Conservation (phyloP, 2,113 vertebrate species). For the Puntigrus tetrazona region DNA sequence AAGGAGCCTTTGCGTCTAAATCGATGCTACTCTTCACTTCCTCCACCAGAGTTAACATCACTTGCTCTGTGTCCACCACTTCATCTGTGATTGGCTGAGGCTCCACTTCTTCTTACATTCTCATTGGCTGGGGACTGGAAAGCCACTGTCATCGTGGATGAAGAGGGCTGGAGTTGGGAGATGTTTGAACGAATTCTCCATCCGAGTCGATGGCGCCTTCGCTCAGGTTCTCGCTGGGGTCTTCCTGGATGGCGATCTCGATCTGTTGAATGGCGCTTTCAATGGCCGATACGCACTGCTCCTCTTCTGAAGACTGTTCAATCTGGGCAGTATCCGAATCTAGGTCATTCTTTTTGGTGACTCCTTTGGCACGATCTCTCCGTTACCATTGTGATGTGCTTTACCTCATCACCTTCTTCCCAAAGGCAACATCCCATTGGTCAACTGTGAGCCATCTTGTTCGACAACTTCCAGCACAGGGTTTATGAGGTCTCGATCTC, state of each 20-base stretch:
- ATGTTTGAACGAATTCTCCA: slow-evolving; percentile 12
- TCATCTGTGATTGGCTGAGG: slow-evolving; percentile 48
- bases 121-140: slow-evolving; percentile 62
- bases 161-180: slow-evolving; percentile 47
- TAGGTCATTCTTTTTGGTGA: neutral
- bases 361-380: slow-evolving; percentile 46
- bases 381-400: slow-evolving; percentile 51
- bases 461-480: slow-evolving; percentile 65
- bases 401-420: slow-evolving; percentile 61
- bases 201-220: slow-evolving; percentile 49
- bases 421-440: slow-evolving; percentile 61
- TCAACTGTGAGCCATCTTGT: neutral
- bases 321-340: neutral
- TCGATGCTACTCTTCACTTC: slow-evolving; percentile 51
- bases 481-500: slow-evolving; percentile 77
- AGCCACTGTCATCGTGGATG: slow-evolving; percentile 57
- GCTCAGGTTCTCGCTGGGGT: slow-evolving; percentile 26
- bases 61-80: slow-evolving; percentile 52
- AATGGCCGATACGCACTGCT: slow-evolving; percentile 47
- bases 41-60: slow-evolving; percentile 57
- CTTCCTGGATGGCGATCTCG: slow-evolving; percentile 61
- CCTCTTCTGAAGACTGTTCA: slow-evolving; percentile 1
- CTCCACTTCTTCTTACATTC: slow-evolving; percentile 44
- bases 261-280: slow-evolving; percentile 58
- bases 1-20: slow-evolving; percentile 53